Base-by-base conservation (phyloP, 2,888 invertebrate species). In the Rotaria magnacalcarata region DNA sequence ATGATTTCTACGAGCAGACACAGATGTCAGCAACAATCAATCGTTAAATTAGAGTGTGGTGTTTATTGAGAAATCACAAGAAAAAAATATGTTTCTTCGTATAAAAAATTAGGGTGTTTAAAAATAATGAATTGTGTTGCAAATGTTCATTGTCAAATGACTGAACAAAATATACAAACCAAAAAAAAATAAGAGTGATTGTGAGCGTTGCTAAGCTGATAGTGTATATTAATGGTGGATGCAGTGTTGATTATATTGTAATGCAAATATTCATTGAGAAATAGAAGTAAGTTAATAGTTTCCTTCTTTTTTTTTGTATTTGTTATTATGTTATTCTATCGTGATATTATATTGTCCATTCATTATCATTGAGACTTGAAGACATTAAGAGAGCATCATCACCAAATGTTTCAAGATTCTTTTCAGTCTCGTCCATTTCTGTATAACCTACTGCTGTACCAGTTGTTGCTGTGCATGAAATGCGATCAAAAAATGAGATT, bases 391-490 rank as follows among this genome's bases (percentile, higher is more conserved):
- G 47, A 47, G 80, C 80, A n/a, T 80, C 80, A 47, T 80, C 47
- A 21, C 75, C 75, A 24, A 80, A 80, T 80, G 75, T 80, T 80
- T 80, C 75, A 6, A 47, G 47, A 80, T 80, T 80, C 27, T 47
- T 80, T n/a, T 80, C 75, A 10, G 5, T 27, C 24, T 43, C 75
- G 24, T 41, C 43, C 43, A 80, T 80, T 80, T 80, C 75, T 1
- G 75, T 47, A 47, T 80, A 80, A 11, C 24, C 75, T 27, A 80
- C 75, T 16, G 75, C 75, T 41, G 75, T 80, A 21, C 75, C 75
- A 24, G 75, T 80, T n/a, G 75, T 80, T 27, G 75, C 75, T 47
- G 75, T 47, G 47, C 75, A 80, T 47, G 75, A 80, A n/a, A 80
- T 80, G 8, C 75, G 75, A 80, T 80, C 75, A 47, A 80, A 80